Evolutionary conservation across 2,888 invertebrate species (phyloP).

Genomic region (Nephrotoma guestfalica): DNA sequence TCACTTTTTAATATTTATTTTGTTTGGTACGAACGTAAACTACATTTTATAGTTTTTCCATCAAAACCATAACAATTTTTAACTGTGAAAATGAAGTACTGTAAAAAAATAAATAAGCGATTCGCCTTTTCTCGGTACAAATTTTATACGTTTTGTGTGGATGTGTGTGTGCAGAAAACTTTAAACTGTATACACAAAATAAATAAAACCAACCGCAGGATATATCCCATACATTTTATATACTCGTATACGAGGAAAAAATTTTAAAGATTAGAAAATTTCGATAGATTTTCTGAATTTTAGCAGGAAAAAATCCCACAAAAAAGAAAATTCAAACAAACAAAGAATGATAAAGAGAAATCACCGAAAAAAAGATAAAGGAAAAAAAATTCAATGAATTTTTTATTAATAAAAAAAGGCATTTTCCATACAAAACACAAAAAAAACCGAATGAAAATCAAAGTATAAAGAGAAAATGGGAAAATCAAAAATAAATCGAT

Average conservation of each 20-base stretch:
- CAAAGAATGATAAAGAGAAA: background rate
- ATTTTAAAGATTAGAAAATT: background rate
- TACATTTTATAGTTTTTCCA: background rate
- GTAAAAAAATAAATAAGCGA: background rate
- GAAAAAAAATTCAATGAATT: background rate
- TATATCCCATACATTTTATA: background rate
- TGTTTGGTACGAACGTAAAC: background rate
- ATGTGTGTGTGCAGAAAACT: background rate
- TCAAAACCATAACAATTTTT: background rate
- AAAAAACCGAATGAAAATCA: background rate
- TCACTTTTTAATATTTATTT: background rate
- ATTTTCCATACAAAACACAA: background rate
- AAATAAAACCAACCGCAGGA: background rate
- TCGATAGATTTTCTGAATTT: background rate
- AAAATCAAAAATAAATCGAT: background rate
- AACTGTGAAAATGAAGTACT: background rate
- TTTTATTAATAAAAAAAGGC: background rate
- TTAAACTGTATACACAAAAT: background rate
- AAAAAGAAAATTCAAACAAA: background rate
- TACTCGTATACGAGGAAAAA: background rate
- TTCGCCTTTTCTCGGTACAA: background rate
- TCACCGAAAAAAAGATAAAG: background rate
- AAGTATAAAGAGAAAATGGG: background rate
- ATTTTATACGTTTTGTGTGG: background rate
- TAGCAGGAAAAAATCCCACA: background rate